Base-by-base conservation (phyloP, 2,113 vertebrate species). In the Scartelaos histophorus region DNA sequence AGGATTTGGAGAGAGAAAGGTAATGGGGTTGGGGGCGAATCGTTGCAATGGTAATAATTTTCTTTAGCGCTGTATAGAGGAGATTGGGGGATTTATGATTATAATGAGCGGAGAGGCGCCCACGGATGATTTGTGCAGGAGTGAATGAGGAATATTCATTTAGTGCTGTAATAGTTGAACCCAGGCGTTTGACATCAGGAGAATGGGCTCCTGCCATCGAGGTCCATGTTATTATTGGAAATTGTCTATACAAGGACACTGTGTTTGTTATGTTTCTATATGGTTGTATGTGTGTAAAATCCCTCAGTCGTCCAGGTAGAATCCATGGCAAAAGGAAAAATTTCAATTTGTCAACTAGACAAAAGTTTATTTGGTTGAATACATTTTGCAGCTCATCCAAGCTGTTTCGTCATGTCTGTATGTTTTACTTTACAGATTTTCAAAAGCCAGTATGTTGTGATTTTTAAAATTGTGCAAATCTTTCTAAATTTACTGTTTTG, bases 91-190 rank as follows among this genome's bases (percentile, higher is more conserved):
- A 91, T 90, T 92, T 91, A 85, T 90, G 82, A 88, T 89, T 87
- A 89, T 89, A 87, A 92, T 89, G 83, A 90, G 89, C 57, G 34
- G 70, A 67, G 82, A 74, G 74, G 81, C 88, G 88, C 88, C 89
- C 53, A 68, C 74, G 87, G 85, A 88, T 80, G 88, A 88, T 85
- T 87, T 85, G 81, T 76, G 84, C 70, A 74, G 74, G 79, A 90
- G 88, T 92, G 88, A 90, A 89, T 91, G 89, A 91, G 80, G 90
- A 90, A 89, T 89, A 89, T 90, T 92, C 84, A 90, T 92, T 90
- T 91, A 86, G 82, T 24, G 21, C 83, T 82, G 69, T 67, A 60
- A 90, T 85, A 90, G 80, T 90, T 85, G 85, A 89, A 90, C 84
- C 86, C 76, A 60, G 78, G 65, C 87, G 82, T 83, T 81, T 85